Evolutionary conservation across 2,113 vertebrate genomes (phyloP), one percentile per base, ranked within the genome.

Genomic region (Synchiropus splendidus): DNA sequence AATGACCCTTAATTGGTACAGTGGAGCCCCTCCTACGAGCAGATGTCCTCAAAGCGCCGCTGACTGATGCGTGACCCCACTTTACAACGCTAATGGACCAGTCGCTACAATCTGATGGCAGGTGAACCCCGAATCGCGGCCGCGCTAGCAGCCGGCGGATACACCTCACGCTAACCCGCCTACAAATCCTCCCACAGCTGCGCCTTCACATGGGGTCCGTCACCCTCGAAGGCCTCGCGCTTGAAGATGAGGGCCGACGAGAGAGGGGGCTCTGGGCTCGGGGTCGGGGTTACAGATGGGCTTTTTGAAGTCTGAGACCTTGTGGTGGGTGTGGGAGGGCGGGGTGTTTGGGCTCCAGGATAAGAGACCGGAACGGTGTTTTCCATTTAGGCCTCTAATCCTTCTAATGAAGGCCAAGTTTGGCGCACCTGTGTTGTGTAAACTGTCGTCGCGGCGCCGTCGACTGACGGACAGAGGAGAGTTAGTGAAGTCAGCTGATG

Each of bases 261-360:
- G 27, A 43, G 5, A 6, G 6, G 64, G 51, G 55, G 55, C 51
- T 64, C 48, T 60, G 51, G 43, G 17, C 51, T 57, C 64, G 70
- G 62, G 73, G 54, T 67, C 73, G 54, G 66, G 61, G 70, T 68
- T 78, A 71, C 74, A 72, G 69, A 74, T 69, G 71, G 41, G 61
- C 59, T n/a, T 57, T 77, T 80, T 80, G 77, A 80, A 78, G 73
- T 80, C 40, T 42, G 59, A 73, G 61, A 70, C 70, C 68, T 78
- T 73, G 41, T 73, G 64, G 34, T 70, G 59, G 50, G 46, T 64
- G 51, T 35, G 42, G 48, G 50, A 58, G 57, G 39, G 45, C 53
- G 38, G 43, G 14, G 42, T 76, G 73, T 78, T 72, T 76, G 50
- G 41, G 47, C 47, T 76, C 57, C 56, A 44, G 50, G 58, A 69